Evolutionary conservation across 2,888 invertebrate species (phyloP), one percentile per base, ranked within the genome.

Genomic region (Ormyrus rosae): DNA sequence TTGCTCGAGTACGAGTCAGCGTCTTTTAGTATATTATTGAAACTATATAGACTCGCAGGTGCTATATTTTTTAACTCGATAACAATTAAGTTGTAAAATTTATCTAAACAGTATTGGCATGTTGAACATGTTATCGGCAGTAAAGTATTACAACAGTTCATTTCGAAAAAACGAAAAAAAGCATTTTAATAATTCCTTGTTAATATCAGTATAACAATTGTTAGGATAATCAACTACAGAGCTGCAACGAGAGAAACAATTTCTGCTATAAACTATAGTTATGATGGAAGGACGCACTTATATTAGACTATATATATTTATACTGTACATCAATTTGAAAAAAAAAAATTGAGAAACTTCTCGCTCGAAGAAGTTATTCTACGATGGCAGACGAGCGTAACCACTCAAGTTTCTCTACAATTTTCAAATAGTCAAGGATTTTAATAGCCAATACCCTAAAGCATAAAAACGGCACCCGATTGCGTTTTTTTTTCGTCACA

Each of bases 391-490:
- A 58, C 53, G 55, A 64, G 65, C 7, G 13, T 55, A 7, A 60
- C 45, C 50, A 34, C 10, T 34, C 34, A 19, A 9, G 50, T 64
- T 11, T 11, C 46, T 70, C 6, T 53, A 13, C 53, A 46, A 71
- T 65, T 68, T 34, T 73, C 78, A 67, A 81, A 82, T 78, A 65
- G 69, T 56, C 75, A 73, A 69, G 76, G 67, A 68, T 34, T 60
- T 67, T 55, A 63, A 73, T 45, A 68, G 76, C 65, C 60, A 76
- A 76, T 73, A 70, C 60, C 55, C 34, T 60, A 56, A 80, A 83
- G 81, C 78, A 72, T 80, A 58, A 80, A 65, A 69, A 55, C 67
- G 58, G 50, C 63, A n/a, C 7, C n/a, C 74, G 34, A n/a, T 69
- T 51, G 48, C 68, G 76, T 50, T 58, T 68, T 13, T 34, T 34